Conservation (phyloP, 2,888 invertebrate genomes). For the Thymelicus sylvestris region DNA sequence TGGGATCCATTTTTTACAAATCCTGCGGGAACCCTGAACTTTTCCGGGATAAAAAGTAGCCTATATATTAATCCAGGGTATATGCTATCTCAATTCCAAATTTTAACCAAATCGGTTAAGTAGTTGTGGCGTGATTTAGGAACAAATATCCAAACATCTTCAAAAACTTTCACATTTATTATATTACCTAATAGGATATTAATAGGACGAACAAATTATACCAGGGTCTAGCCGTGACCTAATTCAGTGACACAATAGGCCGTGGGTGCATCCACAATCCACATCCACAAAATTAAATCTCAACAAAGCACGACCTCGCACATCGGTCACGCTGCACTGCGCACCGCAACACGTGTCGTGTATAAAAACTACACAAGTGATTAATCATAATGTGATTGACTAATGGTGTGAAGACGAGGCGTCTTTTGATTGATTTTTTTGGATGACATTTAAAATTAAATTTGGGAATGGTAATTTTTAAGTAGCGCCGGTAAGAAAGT, state of each 20-base stretch:
- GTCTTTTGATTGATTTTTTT: not conserved
- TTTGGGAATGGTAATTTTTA: too few relatives aligned
- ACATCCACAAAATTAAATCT: not conserved
- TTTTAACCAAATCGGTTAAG: too few relatives aligned
- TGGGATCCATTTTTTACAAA: too few relatives aligned
- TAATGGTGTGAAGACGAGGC: not conserved
- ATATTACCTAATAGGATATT: too few relatives aligned
- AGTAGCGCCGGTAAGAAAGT: too few relatives aligned
- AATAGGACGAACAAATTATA: not conserved
- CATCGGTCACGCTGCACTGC: slow-evolving; percentile 31
- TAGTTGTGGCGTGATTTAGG: too few relatives aligned
- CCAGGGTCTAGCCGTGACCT: slow-evolving; percentile 17
- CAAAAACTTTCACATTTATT: too few relatives aligned
- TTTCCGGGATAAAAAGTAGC: too few relatives aligned
- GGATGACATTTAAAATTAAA: not conserved
- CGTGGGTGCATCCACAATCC: slow-evolving; percentile 25
- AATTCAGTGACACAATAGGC: slow-evolving; percentile 19
- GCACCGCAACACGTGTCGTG: slow-evolving; percentile 15
- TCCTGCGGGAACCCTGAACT: too few relatives aligned
- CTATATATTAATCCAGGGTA: too few relatives aligned
- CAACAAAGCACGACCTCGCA: slow-evolving; percentile 21
- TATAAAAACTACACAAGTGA: not conserved
- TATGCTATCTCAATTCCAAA: too few relatives aligned
- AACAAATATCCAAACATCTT: too few relatives aligned
- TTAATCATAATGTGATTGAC: slow-evolving; percentile 1